phyloP scores from a whole-genome alignment of 2,113 vertebrate genomes.

The Lampris incognitus region DNA sequence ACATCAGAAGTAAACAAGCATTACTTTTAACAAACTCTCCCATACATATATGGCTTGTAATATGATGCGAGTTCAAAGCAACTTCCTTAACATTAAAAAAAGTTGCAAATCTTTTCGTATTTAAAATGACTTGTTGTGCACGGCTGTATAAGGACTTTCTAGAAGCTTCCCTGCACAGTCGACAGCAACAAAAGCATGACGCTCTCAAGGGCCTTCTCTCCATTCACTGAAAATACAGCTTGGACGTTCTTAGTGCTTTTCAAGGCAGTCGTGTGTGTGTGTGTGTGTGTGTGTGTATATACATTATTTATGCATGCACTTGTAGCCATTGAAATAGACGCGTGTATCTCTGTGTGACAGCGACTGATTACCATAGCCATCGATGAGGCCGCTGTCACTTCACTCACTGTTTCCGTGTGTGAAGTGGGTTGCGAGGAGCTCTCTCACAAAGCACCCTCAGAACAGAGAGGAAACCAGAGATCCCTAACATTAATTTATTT shows the following conservation, averaged over 20 bases:
- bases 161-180: conserved; percentile 4
- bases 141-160: conserved; percentile 8
- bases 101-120: not conserved
- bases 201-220: conserved; percentile 29
- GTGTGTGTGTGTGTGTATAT: not conserved
- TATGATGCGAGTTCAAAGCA: no score
- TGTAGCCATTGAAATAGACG: not conserved
- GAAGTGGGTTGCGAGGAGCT: conserved; percentile 25
- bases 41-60: no score
- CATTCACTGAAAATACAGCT: conserved; percentile 30
- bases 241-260: conserved; percentile 12
- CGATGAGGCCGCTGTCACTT: conserved; percentile 43
- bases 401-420: conserved; percentile 1
- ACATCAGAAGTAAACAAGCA: no score
- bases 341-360: not conserved
- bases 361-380: conserved; percentile 50
- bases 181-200: conserved; percentile 34
- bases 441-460: conserved; percentile 9
- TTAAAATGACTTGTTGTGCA: not conserved
- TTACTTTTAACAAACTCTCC: no score
- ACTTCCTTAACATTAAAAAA: not conserved
- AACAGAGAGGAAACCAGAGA: not conserved
- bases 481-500: conserved; percentile 24
- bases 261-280: conserved; percentile 7
- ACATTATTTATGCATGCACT: conserved; percentile 18